Percentiles rank a stretch among this genome's conserved stretches.
These are phyloP conservation scores for Oreortyx pictus DNA, from an alignment of 2,797 vertebrate genomes.

Conservation along the genomic window DNA sequence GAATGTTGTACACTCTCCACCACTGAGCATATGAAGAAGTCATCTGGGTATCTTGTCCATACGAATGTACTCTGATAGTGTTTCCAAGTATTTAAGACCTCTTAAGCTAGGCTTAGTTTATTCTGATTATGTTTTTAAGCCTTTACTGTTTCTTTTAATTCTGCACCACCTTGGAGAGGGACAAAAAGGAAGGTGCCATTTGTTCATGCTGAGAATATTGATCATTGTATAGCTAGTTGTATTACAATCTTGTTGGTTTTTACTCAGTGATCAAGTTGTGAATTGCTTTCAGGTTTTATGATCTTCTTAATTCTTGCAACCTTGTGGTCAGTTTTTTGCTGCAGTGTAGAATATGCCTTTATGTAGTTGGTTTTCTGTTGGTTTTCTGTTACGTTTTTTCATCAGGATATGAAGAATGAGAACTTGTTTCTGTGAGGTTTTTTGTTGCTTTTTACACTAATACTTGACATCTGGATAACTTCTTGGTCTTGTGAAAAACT, in stretches of 20 bases:
- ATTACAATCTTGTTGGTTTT: not conserved
- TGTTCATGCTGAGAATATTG: not conserved
- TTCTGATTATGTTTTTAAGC: not conserved
- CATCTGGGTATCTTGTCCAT: accelerated
- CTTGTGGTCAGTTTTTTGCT: not conserved
- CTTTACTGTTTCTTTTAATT: not conserved
- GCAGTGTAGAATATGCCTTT: not conserved
- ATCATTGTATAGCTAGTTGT: not conserved
- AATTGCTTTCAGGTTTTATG: not conserved
- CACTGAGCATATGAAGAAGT: not conserved
- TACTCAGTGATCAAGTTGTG: not conserved
- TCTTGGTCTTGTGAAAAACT: not conserved
- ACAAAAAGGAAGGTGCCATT: not conserved
- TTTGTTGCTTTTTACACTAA: not conserved
- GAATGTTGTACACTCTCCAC: not conserved
- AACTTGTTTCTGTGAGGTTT: not conserved
- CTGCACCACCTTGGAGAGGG: not conserved
- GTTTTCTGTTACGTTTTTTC: not conserved
- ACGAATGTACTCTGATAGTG: not conserved
- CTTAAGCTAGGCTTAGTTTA: not conserved
- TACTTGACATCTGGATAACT: not conserved
- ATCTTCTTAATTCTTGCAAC: not conserved
- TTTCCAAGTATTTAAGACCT: not conserved
- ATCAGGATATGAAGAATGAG: not conserved
- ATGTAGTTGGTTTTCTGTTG: no score